Evolutionary conservation across 2,888 invertebrate species (phyloP).

Genomic region (Strigamia crassipes): DNA sequence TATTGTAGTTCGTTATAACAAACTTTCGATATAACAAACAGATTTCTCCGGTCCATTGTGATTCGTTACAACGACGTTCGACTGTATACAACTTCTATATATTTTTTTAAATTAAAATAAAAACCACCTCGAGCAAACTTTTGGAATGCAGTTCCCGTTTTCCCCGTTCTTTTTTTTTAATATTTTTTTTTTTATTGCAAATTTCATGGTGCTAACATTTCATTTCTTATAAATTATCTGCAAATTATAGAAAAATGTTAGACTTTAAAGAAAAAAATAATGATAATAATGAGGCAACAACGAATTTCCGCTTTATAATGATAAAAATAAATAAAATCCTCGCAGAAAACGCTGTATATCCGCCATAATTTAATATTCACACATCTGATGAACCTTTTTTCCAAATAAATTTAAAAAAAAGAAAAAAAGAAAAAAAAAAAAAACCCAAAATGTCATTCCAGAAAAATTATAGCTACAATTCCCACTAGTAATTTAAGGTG

Average conservation of each 20-base stretch:
- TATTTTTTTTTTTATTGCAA: not conserved
- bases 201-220: constrained; percentile 19
- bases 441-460: not conserved
- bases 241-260: constrained; percentile 7
- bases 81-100: too few relatives aligned
- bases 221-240: not conserved
- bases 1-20: too few relatives aligned
- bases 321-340: not conserved
- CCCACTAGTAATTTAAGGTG: constrained; percentile 23
- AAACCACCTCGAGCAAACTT: not conserved
- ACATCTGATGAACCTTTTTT: not conserved
- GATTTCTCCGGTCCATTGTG: too few relatives aligned
- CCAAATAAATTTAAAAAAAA: not conserved
- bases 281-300: not conserved
- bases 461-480: constrained; percentile 28
- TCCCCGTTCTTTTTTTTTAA: not conserved
- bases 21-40: too few relatives aligned
- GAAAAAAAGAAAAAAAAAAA: not conserved
- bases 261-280: not conserved
- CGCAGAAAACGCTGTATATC: not conserved
- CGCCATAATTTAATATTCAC: not conserved
- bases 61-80: too few relatives aligned
- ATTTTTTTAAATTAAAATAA: not conserved
- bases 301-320: not conserved
- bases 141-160: constrained; percentile 22